Evolutionary conservation across 2,888 invertebrate genomes (phyloP).

Genomic region (Drosophila greeni): DNA sequence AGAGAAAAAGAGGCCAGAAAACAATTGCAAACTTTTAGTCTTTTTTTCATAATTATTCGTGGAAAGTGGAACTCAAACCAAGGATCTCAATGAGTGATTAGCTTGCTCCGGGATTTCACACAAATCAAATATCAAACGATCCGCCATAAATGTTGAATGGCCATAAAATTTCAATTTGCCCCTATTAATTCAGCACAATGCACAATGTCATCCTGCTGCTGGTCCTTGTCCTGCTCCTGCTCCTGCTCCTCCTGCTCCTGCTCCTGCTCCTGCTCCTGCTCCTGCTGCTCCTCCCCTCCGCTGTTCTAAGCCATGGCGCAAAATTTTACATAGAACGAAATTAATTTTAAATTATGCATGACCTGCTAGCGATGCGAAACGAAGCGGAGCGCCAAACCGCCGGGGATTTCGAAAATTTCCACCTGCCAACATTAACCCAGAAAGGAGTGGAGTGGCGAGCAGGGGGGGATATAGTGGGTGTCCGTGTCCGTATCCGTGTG

Average conservation of each 20-base stretch:
- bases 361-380: conserved; percentile 44
- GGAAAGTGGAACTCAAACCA: neutral
- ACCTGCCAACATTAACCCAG: conserved; percentile 67
- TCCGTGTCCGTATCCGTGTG: conserved; percentile 17
- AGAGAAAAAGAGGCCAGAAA: neutral
- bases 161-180: conserved; percentile 65
- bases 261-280: neutral
- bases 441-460: conserved; percentile 12
- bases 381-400: conserved; percentile 56
- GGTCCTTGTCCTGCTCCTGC: conserved; percentile 1
- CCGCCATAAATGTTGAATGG: conserved; percentile 44
- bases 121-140: conserved; percentile 53
- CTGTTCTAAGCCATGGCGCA: conserved; percentile 35
- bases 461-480: neutral
- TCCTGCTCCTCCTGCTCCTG: neutral
- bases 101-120: conserved; percentile 3
- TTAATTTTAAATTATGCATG: conserved; percentile 74
- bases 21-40: conserved; percentile 43
- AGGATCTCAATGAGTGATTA: conserved; percentile 17
- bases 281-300: neutral
- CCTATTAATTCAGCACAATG: conserved; percentile 59
- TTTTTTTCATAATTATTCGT: conserved; percentile 57
- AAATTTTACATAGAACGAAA: conserved; percentile 65
- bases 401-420: conserved; percentile 69
- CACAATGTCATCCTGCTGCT: conserved; percentile 37